These are phyloP conservation scores for Chrysodeixis includens DNA, from an alignment of 2,888 invertebrate genomes.

Conservation along the genomic window DNA sequence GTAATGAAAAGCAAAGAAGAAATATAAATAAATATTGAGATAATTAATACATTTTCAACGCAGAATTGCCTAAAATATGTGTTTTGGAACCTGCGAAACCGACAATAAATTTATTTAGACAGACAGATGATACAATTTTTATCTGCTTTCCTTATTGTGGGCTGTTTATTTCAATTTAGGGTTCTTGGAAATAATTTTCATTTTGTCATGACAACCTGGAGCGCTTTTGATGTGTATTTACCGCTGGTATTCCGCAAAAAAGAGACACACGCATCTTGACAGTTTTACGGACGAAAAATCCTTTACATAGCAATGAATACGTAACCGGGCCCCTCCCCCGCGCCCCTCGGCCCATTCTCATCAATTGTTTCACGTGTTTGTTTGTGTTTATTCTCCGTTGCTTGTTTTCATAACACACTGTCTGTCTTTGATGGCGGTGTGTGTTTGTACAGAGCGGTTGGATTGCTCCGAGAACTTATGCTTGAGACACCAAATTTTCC, in stretches of 20 bases:
- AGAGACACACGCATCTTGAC: constrained; percentile 64
- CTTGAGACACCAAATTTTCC: constrained; percentile 66
- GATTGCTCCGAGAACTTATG: constrained; percentile 73
- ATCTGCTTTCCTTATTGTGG: constrained; percentile 7
- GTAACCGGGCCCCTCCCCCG: constrained; percentile 62
- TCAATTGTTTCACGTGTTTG: constrained; percentile 87
- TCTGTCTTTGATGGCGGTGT: constrained; percentile 85
- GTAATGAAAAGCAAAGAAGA: too few relatives aligned
- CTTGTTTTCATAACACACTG: constrained; percentile 88
- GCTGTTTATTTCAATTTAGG: constrained; percentile 49
- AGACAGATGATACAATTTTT: neutral
- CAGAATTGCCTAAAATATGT: neutral
- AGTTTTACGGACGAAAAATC: constrained; percentile 74
- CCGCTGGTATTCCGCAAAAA: constrained; percentile 62
- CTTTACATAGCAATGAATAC: constrained; percentile 76
- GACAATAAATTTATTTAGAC: neutral
- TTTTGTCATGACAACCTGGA: constrained; percentile 52
- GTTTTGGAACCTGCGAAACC: neutral
- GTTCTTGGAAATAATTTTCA: constrained; percentile 52
- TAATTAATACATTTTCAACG: neutral
- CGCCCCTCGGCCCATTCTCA: constrained; percentile 74
- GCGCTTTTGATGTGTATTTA: constrained; percentile 60
- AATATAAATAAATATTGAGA: neutral
- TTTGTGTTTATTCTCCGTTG: constrained; percentile 85
- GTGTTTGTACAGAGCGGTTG: constrained; percentile 81